phyloP scores from a whole-genome alignment of 2,888 invertebrate genomes.

The Elegia similella region DNA sequence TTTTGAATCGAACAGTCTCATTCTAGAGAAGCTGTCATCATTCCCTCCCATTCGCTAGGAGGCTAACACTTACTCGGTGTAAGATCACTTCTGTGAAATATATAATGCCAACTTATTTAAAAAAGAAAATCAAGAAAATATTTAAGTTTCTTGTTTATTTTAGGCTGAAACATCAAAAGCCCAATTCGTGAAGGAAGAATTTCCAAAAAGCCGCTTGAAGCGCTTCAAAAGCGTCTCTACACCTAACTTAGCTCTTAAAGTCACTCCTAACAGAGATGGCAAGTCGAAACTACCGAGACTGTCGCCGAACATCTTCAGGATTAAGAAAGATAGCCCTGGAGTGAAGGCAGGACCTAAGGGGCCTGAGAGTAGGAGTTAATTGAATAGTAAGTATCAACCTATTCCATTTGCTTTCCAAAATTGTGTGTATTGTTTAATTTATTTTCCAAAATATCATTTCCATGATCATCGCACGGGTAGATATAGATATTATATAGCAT shows the following conservation, averaged over 20 bases:
- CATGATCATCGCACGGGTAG: too few relatives aligned
- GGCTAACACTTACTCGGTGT: too few relatives aligned
- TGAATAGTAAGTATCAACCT: slow-evolving; percentile 48
- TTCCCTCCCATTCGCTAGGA: too few relatives aligned
- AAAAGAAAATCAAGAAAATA: too few relatives aligned
- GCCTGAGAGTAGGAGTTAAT: slow-evolving; percentile 43
- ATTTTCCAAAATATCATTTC: too few relatives aligned
- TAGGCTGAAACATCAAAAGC: slow-evolving; percentile 58
- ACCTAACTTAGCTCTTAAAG: slow-evolving; percentile 48
- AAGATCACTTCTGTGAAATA: too few relatives aligned
- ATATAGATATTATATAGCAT: too few relatives aligned
- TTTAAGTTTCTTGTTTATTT: slow-evolving; percentile 25
- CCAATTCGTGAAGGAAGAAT: slow-evolving; percentile 57
- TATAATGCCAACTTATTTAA: too few relatives aligned
- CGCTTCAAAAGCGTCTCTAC: slow-evolving; percentile 61
- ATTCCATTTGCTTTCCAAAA: too few relatives aligned
- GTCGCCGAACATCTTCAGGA: slow-evolving; percentile 60
- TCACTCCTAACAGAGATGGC: slow-evolving; percentile 39
- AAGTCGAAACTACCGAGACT: slow-evolving; percentile 55
- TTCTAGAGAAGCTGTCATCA: too few relatives aligned
- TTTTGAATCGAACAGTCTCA: too few relatives aligned
- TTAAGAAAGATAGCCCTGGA: slow-evolving; percentile 41
- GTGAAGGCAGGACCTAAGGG: slow-evolving; percentile 37
- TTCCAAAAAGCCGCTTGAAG: slow-evolving; percentile 44
- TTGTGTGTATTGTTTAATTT: too few relatives aligned